A percentile compares a stretch with the other conserved stretches of the same genome.
These are phyloP conservation scores for Syngnathus rostellatus DNA, from an alignment of 2,797 vertebrate species.

Conservation along the genomic window DNA sequence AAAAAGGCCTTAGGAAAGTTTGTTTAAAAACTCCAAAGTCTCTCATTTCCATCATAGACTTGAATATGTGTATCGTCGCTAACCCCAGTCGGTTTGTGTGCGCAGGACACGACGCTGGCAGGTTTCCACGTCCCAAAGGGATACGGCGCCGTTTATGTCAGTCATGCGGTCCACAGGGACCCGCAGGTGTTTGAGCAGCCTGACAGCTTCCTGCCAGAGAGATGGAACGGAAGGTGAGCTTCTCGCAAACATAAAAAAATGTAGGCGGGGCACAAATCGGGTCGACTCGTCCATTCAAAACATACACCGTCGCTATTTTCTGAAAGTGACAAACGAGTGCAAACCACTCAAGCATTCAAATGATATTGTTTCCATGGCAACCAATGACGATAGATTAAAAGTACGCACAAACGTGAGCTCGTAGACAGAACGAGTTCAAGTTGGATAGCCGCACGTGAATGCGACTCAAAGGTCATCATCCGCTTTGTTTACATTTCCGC, in stretches of 20 bases:
- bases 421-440: slow-evolving; percentile 8
- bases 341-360: not conserved
- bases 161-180: slow-evolving; percentile 50
- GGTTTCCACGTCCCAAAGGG: slow-evolving; percentile 51
- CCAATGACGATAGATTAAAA: slow-evolving; percentile 19
- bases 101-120: slow-evolving; percentile 50
- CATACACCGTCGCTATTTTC: too few relatives aligned
- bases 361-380: slow-evolving; percentile 18
- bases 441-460: not conserved
- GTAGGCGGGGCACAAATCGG: too few relatives aligned
- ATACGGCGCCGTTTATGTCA: slow-evolving; percentile 47
- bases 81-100: slow-evolving; percentile 3
- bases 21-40: not conserved
- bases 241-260: too few relatives aligned
- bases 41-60: not conserved
- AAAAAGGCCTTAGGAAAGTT: slow-evolving; percentile 5
- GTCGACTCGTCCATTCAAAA: too few relatives aligned
- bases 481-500: slow-evolving; percentile 11
- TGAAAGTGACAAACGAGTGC: too few relatives aligned
- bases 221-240: slow-evolving; percentile 55
- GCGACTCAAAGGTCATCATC: not conserved
- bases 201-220: slow-evolving; percentile 53
- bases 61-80: not conserved
- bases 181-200: slow-evolving; percentile 60
- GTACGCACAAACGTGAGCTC: slow-evolving; percentile 9